phyloP scores from a whole-genome alignment of 2,113 vertebrate genomes.

The Procavia capensis region DNA sequence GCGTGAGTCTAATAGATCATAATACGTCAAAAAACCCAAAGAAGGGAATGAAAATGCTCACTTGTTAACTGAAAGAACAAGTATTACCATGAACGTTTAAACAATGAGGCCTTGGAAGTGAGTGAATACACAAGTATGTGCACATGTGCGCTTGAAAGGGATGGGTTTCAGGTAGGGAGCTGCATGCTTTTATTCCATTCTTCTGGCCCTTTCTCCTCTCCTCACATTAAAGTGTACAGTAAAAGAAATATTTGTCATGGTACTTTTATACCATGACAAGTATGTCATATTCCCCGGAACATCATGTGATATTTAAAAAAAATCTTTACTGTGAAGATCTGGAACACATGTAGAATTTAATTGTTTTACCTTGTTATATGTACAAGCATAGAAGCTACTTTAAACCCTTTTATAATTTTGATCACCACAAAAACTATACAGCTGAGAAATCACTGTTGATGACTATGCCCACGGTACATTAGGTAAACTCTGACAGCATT shows the following conservation, averaged over 20 bases:
- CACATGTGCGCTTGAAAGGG: neutral
- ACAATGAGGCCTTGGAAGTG: neutral
- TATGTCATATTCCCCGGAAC: conserved; percentile 42
- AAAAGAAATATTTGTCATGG: neutral
- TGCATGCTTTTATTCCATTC: conserved; percentile 38
- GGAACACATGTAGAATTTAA: conserved; percentile 41
- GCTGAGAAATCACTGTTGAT: conserved; percentile 48
- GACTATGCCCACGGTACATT: conserved; percentile 39
- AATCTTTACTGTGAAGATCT: neutral
- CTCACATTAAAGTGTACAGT: neutral
- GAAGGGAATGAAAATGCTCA: neutral
- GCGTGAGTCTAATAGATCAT: neutral
- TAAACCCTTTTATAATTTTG: conserved; percentile 21
- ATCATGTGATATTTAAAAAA: neutral
- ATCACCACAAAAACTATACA: conserved; percentile 58
- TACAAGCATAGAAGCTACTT: conserved; percentile 62
- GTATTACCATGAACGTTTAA: neutral
- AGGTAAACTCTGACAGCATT: conserved; percentile 30
- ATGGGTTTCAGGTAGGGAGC: neutral
- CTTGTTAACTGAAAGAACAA: conserved; percentile 39
- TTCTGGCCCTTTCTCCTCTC: conserved; percentile 6
- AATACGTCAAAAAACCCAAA: conserved; percentile 23
- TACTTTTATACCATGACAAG: conserved; percentile 41
- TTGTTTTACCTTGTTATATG: neutral
- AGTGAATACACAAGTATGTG: neutral